A percentile compares a stretch with the other conserved stretches of the same genome.
Evolutionary conservation across 1,140 invertebrate species (phyloP).

Genomic region (Cryptotermes secundus): DNA sequence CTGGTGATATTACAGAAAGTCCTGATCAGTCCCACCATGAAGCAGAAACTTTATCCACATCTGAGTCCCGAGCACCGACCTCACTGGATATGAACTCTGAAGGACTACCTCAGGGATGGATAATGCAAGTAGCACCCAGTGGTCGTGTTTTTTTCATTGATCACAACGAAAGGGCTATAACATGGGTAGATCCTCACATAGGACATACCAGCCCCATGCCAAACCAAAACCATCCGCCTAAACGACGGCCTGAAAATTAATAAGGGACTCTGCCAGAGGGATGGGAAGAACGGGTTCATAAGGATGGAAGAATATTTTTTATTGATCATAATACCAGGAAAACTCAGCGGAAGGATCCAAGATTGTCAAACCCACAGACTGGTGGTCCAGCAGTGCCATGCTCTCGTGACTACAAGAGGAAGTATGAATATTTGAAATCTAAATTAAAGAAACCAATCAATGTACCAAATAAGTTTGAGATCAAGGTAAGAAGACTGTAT

Average conservation of each 20-base stretch:
- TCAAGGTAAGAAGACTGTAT: slow-evolving; percentile 87
- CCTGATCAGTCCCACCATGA: slow-evolving; percentile 27
- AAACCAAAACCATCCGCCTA: slow-evolving; percentile 55
- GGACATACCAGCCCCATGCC: slow-evolving; percentile 84
- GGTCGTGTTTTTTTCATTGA: slow-evolving; percentile 94
- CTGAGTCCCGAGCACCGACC: slow-evolving; percentile 23
- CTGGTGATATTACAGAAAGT: slow-evolving; percentile 33
- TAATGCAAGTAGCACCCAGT: slow-evolving; percentile 88
- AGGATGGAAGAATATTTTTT: slow-evolving; percentile 95
- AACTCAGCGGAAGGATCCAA: slow-evolving; percentile 99
- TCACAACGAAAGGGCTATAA: slow-evolving; percentile 86
- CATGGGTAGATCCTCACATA: slow-evolving; percentile 91
- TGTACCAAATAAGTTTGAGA: slow-evolving; percentile 97
- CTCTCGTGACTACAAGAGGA: slow-evolving; percentile 97
- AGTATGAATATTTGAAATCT: slow-evolving; percentile 97
- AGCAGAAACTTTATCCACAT: not conserved
- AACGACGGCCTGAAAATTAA: slow-evolving; percentile 69
- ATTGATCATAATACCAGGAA: slow-evolving; percentile 97
- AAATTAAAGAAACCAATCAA: slow-evolving; percentile 95
- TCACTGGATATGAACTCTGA: slow-evolving; percentile 49
- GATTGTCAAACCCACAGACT: slow-evolving; percentile 93
- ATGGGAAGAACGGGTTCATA: slow-evolving; percentile 96
- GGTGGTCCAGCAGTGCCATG: slow-evolving; percentile 96
- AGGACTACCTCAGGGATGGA: slow-evolving; percentile 83
- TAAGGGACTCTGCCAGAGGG: slow-evolving; percentile 91